Evolutionary conservation across 2,797 vertebrate species (phyloP).

Genomic region (Acanthis flammea): DNA sequence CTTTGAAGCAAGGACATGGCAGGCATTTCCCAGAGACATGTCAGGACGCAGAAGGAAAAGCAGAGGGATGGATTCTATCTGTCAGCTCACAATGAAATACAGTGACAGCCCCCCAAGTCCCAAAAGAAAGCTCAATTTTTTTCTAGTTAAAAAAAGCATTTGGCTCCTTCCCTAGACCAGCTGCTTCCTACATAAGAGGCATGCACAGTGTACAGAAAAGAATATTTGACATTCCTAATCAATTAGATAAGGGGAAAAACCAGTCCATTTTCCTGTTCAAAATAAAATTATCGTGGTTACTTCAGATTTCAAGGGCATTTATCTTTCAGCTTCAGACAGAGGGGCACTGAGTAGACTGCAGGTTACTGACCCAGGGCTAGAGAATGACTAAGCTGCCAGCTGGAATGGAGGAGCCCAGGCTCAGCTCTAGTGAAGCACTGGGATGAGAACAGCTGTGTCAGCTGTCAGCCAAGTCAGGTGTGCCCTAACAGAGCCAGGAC

Average conservation of each 20-base stretch:
- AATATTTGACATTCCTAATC: conserved; percentile 66
- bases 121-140: conserved; percentile 18
- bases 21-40: conserved; percentile 6
- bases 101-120: background rate
- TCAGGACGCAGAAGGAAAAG: conserved; percentile 12
- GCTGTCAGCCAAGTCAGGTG: background rate
- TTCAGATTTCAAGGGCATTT: conserved; percentile 57
- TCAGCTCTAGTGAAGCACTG: background rate
- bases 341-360: conserved; percentile 15
- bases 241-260: conserved; percentile 66
- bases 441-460: background rate
- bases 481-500: background rate
- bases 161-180: conserved; percentile 52
- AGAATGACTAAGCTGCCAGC: background rate
- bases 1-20: background rate
- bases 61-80: conserved; percentile 25
- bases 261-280: conserved; percentile 49
- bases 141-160: conserved; percentile 29
- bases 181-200: conserved; percentile 64
- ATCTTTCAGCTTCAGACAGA: conserved; percentile 44
- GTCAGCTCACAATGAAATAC: conserved; percentile 35
- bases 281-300: conserved; percentile 46
- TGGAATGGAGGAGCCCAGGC: background rate
- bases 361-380: background rate
- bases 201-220: conserved; percentile 45